Conservation (phyloP, 2,113 vertebrate genomes). For the Phalacrocorax aristotelis region DNA sequence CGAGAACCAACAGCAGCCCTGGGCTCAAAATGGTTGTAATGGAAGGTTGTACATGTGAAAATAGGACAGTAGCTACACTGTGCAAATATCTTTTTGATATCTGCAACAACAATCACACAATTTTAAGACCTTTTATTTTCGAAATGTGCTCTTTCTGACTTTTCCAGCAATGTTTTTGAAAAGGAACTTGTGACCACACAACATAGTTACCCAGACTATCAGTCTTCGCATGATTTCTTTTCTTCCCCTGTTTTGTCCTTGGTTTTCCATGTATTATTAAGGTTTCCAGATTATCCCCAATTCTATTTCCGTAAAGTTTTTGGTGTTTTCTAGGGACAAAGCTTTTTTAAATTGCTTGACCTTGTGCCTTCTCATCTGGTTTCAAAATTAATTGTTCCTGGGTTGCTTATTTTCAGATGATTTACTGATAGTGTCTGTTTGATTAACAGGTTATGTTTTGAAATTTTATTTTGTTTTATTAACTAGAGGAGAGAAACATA, state of each 20-base stretch:
- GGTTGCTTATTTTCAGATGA: background rate
- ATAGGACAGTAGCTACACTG: background rate
- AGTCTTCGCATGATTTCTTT: background rate
- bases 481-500: background rate
- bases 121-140: background rate
- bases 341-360: background rate
- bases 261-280: background rate
- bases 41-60: background rate
- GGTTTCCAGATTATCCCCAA: background rate
- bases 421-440: background rate
- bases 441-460: background rate
- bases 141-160: background rate
- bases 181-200: background rate
- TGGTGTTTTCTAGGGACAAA: background rate
- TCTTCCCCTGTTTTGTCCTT: background rate
- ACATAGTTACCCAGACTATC: background rate
- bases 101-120: background rate
- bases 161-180: background rate
- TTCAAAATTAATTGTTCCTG: background rate
- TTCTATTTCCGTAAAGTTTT: background rate
- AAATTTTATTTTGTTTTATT: background rate
- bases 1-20: background rate
- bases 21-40: background rate
- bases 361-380: background rate
- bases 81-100: background rate